Evolutionary conservation across 2,113 vertebrate genomes (phyloP).

Genomic region (Astur gentilis): DNA sequence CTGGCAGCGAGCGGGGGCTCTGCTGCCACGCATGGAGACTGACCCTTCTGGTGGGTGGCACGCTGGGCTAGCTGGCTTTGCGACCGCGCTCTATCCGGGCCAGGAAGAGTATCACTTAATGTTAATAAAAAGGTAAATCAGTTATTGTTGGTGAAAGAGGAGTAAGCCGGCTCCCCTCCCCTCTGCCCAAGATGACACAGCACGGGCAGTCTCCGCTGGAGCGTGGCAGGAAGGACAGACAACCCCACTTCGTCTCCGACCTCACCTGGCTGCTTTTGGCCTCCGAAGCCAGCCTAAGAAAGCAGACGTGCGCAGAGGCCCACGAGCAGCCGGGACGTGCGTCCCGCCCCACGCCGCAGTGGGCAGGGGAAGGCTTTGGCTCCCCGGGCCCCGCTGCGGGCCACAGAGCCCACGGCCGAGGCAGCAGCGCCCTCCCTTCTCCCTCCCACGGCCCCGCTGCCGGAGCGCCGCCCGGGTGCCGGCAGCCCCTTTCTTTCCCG

Average conservation of each 20-base stretch:
- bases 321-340: not conserved
- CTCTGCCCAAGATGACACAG: not conserved
- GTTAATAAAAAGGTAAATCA: not conserved
- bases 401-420: accelerated
- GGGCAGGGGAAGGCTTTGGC: not conserved
- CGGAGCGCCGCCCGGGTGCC: accelerated
- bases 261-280: not conserved
- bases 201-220: too few species aligned
- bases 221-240: not conserved
- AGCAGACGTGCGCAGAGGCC: not conserved
- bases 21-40: not conserved
- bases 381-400: too few species aligned
- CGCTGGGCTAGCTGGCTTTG: not conserved
- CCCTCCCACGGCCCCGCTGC: not conserved
- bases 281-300: not conserved
- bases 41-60: not conserved
- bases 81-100: not conserved
- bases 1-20: not conserved
- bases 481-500: not conserved
- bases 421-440: not conserved
- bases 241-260: accelerated
- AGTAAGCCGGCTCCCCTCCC: not conserved
- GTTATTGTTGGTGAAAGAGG: not conserved
- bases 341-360: too few species aligned
- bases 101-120: not conserved